Conservation (phyloP, 2,797 vertebrate species). For the Pangasius djambal region DNA sequence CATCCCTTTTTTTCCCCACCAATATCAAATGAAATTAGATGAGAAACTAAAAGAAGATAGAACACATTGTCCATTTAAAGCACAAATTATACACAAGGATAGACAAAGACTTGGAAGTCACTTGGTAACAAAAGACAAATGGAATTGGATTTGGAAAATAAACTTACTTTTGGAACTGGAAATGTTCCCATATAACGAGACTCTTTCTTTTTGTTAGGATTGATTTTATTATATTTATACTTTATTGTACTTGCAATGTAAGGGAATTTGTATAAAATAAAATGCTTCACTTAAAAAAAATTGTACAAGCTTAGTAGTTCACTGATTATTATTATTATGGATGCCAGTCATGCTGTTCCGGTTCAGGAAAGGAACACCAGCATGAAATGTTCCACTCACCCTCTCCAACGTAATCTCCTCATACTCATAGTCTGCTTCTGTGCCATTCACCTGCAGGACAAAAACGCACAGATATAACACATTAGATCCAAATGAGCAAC, state of each 20-base stretch:
- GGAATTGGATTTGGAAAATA: no score
- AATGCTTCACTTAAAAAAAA: no score
- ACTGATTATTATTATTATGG: background rate
- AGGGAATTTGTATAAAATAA: no score
- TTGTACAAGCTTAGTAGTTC: no score
- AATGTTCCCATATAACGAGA: no score
- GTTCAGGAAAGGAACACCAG: background rate
- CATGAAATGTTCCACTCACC: constrained; percentile 72
- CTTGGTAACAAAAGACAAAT: no score
- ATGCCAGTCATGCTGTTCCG: background rate
- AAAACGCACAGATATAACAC: no score
- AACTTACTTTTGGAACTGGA: no score
- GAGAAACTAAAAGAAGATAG: background rate
- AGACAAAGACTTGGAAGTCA: no score
- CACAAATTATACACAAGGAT: background rate
- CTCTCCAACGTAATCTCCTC: constrained; percentile 97
- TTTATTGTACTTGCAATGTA: no score
- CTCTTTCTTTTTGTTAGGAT: no score
- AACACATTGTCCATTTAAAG: background rate
- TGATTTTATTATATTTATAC: no score
- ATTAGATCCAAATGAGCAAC: background rate
- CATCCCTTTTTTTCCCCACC: background rate
- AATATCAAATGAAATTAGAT: background rate
- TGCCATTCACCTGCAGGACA: constrained; percentile 87
- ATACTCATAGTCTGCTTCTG: constrained; percentile 94